Percentiles rank a stretch among this genome's conserved stretches.
phyloP scores from a whole-genome alignment of 2,797 vertebrate genomes.

The Cichlasoma orientale region DNA sequence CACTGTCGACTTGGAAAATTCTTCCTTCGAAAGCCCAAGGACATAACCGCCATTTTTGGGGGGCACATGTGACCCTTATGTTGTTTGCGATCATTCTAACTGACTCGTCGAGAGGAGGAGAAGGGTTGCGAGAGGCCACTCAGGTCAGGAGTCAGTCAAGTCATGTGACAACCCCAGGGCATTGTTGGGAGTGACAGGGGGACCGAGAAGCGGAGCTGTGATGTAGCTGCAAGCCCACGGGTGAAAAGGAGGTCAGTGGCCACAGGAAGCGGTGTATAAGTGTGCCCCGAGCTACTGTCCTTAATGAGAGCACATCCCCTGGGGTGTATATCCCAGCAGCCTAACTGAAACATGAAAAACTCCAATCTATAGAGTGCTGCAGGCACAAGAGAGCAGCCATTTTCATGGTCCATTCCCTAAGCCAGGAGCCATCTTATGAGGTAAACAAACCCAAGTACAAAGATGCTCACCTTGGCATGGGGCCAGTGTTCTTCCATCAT shows the following conservation, averaged over 20 bases:
- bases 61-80: constrained; percentile 63
- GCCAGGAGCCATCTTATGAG: constrained; percentile 79
- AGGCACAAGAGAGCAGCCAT: constrained; percentile 74
- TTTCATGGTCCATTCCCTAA: constrained; percentile 77
- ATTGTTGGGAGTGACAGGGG: constrained; percentile 77
- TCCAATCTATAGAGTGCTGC: constrained; percentile 76
- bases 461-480: constrained; percentile 60
- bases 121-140: constrained; percentile 78
- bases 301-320: constrained; percentile 91
- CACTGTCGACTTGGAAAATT: constrained; percentile 69
- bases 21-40: constrained; percentile 65
- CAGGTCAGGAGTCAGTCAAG: constrained; percentile 86
- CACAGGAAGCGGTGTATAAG: constrained; percentile 88
- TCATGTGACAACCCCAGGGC: constrained; percentile 81
- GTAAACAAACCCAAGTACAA: constrained; percentile 75
- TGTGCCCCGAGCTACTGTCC: constrained; percentile 63
- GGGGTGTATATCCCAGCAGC: constrained; percentile 80
- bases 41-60: constrained; percentile 67
- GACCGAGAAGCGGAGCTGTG: constrained; percentile 58
- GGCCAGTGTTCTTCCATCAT: constrained; percentile 36
- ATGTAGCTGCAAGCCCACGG: constrained; percentile 83
- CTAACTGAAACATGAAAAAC: constrained; percentile 78
- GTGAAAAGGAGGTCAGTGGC: constrained; percentile 95
- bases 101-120: constrained; percentile 57
- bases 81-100: constrained; percentile 59